Conservation (phyloP, 2,113 vertebrate genomes). For the Conger conger region DNA sequence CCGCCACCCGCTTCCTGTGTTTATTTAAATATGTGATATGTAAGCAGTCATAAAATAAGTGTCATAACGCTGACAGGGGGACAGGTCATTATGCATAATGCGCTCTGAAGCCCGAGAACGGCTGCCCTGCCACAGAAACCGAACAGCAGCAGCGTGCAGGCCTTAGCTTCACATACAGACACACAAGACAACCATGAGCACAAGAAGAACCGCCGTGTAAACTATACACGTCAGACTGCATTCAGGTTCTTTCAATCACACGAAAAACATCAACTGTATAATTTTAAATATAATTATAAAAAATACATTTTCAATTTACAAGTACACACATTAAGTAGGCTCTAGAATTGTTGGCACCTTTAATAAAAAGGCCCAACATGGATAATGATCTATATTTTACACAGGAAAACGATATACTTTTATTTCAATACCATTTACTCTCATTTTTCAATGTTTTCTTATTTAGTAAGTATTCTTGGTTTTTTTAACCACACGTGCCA, state of each 20-base stretch:
- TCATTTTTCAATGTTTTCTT: too few relatives aligned
- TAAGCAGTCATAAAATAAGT: slow-evolving; percentile 75
- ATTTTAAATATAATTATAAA: not conserved
- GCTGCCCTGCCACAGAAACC: slow-evolving; percentile 34
- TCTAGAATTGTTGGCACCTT: too few relatives aligned
- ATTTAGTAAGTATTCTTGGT: too few relatives aligned
- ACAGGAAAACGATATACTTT: too few relatives aligned
- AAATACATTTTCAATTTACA: not conserved
- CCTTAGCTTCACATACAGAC: too few relatives aligned
- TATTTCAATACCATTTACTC: too few relatives aligned
- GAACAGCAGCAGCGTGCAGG: slow-evolving; percentile 45
- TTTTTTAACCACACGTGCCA: too few relatives aligned
- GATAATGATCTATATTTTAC: too few relatives aligned
- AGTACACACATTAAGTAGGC: not conserved
- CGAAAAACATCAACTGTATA: not conserved
- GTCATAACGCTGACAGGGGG: slow-evolving; percentile 63
- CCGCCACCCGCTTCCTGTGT: slow-evolving; percentile 51
- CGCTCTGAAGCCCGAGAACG: slow-evolving; percentile 55
- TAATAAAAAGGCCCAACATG: too few relatives aligned
- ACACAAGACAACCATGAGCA: not conserved
- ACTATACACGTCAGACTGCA: not conserved
- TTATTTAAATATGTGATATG: slow-evolving; percentile 79
- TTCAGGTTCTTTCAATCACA: not conserved
- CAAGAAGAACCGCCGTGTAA: not conserved
- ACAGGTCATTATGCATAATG: slow-evolving; percentile 66